Evolutionary conservation across 2,797 vertebrate genomes (phyloP).

Genomic region (Benthosema pterotum): DNA sequence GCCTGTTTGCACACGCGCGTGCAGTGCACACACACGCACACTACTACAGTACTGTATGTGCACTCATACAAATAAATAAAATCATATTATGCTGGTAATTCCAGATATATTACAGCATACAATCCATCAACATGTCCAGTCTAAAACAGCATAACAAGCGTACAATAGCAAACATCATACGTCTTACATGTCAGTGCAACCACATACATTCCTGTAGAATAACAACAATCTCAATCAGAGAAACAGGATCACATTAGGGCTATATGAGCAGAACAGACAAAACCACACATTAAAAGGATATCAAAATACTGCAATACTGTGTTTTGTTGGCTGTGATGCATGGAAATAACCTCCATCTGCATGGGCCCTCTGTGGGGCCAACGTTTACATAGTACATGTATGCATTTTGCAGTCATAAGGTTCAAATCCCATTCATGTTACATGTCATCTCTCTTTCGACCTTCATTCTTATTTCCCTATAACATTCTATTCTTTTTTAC

Average conservation of each 20-base stretch:
- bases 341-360: neutral
- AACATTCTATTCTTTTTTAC: too few species aligned
- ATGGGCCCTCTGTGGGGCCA: too few species aligned
- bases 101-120: constrained; percentile 12
- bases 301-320: neutral
- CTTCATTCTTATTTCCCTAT: too few species aligned
- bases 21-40: neutral
- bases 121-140: constrained; percentile 30
- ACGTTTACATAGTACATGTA: too few species aligned
- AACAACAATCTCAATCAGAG: neutral
- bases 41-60: neutral
- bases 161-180: neutral
- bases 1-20: neutral
- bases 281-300: neutral
- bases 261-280: neutral
- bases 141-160: constrained; percentile 7
- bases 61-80: neutral
- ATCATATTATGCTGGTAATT: constrained; percentile 24
- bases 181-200: neutral
- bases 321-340: neutral
- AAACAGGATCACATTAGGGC: neutral
- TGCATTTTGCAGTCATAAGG: too few species aligned
- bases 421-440: too few species aligned
- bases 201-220: constrained; percentile 30
- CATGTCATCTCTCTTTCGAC: too few species aligned